phyloP scores from a whole-genome alignment of 30 jellyfish, hydroid and myxozoan species.

The Pelagia noctiluca region DNA sequence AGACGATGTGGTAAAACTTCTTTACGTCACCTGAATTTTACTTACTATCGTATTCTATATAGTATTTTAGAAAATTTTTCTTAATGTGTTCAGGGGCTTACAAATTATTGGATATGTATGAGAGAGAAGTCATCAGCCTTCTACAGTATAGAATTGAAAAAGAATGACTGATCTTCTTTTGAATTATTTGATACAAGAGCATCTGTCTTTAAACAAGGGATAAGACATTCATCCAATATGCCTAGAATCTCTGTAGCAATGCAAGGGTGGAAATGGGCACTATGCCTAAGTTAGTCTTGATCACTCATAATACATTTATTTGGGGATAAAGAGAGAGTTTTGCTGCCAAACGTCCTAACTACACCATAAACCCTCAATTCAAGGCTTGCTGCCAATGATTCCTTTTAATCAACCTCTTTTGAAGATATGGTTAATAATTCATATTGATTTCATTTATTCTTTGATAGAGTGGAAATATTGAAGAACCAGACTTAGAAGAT shows the following conservation, averaged over 20 bases:
- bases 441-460: neutral
- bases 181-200: neutral
- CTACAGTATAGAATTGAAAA: neutral
- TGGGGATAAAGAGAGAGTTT: neutral
- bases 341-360: neutral
- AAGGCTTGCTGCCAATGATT: neutral
- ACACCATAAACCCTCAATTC: no score
- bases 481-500: conserved; percentile 55
- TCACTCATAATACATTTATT: neutral
- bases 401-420: neutral
- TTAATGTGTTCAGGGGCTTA: neutral
- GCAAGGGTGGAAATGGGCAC: no score
- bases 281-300: no score
- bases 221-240: no score
- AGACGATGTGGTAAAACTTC: conserved; percentile 1
- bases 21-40: no score
- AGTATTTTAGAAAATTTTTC: neutral
- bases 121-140: no score
- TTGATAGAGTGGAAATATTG: neutral
- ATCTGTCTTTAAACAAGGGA: no score
- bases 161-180: neutral
- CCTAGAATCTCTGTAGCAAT: no score
- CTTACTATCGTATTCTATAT: neutral
- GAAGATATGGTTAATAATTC: neutral
- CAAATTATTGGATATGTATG: neutral